These are phyloP conservation scores for Aramus guarauna DNA, from an alignment of 2,113 vertebrate species.

Conservation along the genomic window DNA sequence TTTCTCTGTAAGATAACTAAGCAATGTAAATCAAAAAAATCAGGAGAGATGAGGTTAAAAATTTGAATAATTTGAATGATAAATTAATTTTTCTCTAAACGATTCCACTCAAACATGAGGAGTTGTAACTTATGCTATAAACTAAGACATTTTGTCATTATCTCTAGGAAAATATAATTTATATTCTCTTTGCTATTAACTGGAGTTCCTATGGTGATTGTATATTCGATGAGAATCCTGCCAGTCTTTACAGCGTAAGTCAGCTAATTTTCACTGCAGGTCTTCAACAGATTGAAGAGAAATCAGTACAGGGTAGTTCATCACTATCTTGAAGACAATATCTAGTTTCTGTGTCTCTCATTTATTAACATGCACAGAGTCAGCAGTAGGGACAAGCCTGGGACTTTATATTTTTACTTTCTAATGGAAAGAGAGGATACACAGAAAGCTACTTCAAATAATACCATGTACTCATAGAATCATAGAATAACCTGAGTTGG, in stretches of 20 bases:
- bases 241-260: not conserved
- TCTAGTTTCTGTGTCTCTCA: not conserved
- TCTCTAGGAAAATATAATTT: not conserved
- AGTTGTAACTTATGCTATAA: not conserved
- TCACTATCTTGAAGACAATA: not conserved
- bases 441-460: not conserved
- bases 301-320: not conserved
- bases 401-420: not conserved
- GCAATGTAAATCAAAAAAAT: not conserved
- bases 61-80: not conserved
- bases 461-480: too few species aligned
- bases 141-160: not conserved
- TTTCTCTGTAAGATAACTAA: not conserved
- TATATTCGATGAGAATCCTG: not conserved
- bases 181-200: not conserved
- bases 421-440: not conserved
- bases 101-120: not conserved
- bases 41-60: not conserved
- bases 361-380: not conserved
- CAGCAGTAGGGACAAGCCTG: rapidly evolving
- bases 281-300: not conserved
- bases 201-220: not conserved
- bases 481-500: too few species aligned
- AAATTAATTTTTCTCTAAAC: not conserved
- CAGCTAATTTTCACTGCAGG: not conserved